A percentile compares a stretch with the other conserved stretches of the same genome.
Evolutionary conservation across 2,113 vertebrate genomes (phyloP).

Genomic region (Nasalis larvatus): DNA sequence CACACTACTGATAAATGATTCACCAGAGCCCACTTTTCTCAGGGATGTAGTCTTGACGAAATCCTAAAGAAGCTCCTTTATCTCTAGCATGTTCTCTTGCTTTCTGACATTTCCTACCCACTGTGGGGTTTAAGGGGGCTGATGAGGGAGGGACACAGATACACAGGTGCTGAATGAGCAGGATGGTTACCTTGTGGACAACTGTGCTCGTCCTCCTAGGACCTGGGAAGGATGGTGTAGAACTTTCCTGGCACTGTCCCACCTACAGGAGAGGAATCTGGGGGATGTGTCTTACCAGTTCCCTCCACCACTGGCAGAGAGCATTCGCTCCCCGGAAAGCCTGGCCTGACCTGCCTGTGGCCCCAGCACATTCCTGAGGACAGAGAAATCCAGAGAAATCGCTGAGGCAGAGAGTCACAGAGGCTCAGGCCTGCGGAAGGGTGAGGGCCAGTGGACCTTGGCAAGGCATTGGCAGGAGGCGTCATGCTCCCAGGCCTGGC

Average conservation of each 20-base stretch:
- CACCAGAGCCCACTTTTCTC: background rate
- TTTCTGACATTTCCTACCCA: background rate
- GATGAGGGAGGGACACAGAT: background rate
- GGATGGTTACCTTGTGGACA: background rate
- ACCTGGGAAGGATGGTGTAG: background rate
- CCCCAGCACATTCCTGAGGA: background rate
- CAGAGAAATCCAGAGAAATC: background rate
- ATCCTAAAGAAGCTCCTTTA: background rate
- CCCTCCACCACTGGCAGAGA: background rate
- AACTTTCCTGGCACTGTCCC: background rate
- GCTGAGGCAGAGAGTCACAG: background rate
- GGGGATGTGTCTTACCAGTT: too few relatives aligned
- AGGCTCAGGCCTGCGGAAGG: fast-evolving
- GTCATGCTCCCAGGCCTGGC: background rate
- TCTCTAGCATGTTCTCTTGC: background rate
- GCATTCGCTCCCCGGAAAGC: background rate
- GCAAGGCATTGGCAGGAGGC: too few relatives aligned
- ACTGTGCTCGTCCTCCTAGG: background rate
- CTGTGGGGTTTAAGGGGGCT: background rate
- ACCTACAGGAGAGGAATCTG: background rate
- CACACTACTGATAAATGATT: background rate
- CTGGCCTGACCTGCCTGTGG: background rate
- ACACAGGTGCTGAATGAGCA: background rate
- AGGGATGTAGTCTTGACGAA: background rate
- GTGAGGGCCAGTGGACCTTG: fast-evolving